Base-by-base conservation (phyloP, 2,888 invertebrate species). In the Agrilus cyanescens region DNA sequence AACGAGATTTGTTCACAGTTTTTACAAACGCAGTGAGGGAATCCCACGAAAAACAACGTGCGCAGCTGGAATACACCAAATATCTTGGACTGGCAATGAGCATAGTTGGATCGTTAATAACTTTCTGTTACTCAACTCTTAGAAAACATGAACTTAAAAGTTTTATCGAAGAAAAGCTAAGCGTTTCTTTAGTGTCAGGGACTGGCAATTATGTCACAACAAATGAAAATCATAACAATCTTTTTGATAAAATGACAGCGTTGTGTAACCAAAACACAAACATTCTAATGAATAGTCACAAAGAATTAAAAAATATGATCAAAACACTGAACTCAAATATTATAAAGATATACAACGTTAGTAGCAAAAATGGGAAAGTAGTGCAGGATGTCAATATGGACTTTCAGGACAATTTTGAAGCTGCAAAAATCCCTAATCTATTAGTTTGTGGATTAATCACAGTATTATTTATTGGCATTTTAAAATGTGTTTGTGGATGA, bases 11-110 rank as follows among this genome's bases (percentile, higher is more conserved):
- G 10, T 88, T 88, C 59, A 74, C 79, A 0, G 72, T 75, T 0
- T 75, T 88, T 60, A 82, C 85, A 0, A 78, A 79, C 14, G 80
- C 85, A 0, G 78, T 89, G 0, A 75, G 88, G 49, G 76, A 85
- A 50, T 85, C 85, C 13, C 88, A 90, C 58, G 89, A 90, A 62
- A 74, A 84, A 43, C 89, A 90, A 62, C 65, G 88, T 31, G 79
- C 83, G 0, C 82, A 87, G 55, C 77, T 84, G 4, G 87, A 89
- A 61, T 72, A 83, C 43, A 86, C 87, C 44, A 89, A 89, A 64
- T 89, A 89, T 62, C 86, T 86, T 79, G 63, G 66, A 8, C 50
- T 65, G 35, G 53, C 61, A 31, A 50, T 67, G 16, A 65, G 65
- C 46, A 57, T 67, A 34, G 38, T 59, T 1, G 65, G 66, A 32